phyloP scores from a whole-genome alignment of 2,888 invertebrate species.

The Chloroclysta siterata region DNA sequence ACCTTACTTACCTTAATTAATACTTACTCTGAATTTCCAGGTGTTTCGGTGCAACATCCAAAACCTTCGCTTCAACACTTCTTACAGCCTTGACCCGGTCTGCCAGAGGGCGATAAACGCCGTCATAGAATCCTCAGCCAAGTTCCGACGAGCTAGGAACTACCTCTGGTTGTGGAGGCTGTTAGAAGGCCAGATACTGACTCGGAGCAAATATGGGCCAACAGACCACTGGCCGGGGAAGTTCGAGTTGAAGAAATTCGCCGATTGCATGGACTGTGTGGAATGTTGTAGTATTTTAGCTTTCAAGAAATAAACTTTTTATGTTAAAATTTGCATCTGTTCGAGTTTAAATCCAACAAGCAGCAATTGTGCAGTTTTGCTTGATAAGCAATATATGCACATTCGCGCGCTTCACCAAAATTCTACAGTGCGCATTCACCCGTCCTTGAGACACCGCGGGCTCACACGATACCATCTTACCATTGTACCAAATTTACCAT shows the following conservation, averaged over 20 bases:
- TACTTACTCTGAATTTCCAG: slow-evolving; percentile 43
- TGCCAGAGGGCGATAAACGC: slow-evolving; percentile 63
- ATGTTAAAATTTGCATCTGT: background rate
- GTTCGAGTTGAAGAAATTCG: slow-evolving; percentile 40
- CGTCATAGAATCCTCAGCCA: slow-evolving; percentile 54
- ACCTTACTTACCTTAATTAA: no score
- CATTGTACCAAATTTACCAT: no score
- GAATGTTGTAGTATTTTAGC: slow-evolving; percentile 50
- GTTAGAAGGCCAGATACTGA: slow-evolving; percentile 60
- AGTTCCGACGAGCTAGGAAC: slow-evolving; percentile 56
- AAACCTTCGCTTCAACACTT: slow-evolving; percentile 65
- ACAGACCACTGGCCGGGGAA: slow-evolving; percentile 58
- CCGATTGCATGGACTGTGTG: slow-evolving; percentile 46
- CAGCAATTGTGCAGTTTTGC: no score
- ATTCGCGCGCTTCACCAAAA: no score
- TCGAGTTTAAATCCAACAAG: no score
- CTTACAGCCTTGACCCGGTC: slow-evolving; percentile 58
- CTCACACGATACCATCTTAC: no score
- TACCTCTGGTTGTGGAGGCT: slow-evolving; percentile 63
- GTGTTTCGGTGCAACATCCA: slow-evolving; percentile 73
- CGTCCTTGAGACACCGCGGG: no score
- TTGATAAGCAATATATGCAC: no score
- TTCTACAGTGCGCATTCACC: no score
- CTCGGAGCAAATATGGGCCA: slow-evolving; percentile 51
- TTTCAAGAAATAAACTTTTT: slow-evolving; percentile 13